These are phyloP conservation scores for Sphaeramia orbicularis DNA, from an alignment of 2,797 vertebrate genomes.

Conservation along the genomic window DNA sequence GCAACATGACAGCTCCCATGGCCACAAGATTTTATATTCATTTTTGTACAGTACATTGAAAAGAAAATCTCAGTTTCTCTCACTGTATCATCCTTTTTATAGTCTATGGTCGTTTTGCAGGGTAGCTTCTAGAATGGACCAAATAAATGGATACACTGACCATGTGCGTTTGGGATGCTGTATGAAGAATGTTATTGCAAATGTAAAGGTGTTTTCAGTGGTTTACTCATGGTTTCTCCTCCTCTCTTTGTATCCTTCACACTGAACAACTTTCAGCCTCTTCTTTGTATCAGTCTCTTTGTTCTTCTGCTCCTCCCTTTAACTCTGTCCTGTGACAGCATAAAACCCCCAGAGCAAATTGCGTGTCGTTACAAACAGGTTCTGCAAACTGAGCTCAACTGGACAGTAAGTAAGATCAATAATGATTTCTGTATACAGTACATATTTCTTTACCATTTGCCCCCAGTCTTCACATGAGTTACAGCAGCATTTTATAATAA, in stretches of 20 bases:
- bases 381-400: constrained; percentile 32
- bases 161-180: not conserved
- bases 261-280: constrained; percentile 71
- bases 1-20: no score
- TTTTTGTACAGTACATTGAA: no score
- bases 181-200: no score
- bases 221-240: constrained; percentile 5
- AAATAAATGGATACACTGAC: not conserved
- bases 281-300: constrained; percentile 80
- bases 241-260: constrained; percentile 11
- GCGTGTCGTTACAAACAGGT: constrained; percentile 32
- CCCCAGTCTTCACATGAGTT: no score
- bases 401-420: constrained; percentile 54
- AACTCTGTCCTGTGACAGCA: constrained; percentile 71
- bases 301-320: constrained; percentile 80
- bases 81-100: no score
- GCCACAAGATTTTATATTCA: no score
- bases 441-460: not conserved
- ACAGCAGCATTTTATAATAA: not conserved
- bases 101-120: no score
- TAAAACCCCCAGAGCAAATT: constrained; percentile 25
- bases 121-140: no score
- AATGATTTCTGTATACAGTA: not conserved
- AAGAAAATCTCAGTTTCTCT: no score
- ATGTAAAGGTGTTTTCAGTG: not conserved